These are phyloP conservation scores for Anser cygnoides DNA, from an alignment of 2,113 vertebrate genomes.

Conservation along the genomic window DNA sequence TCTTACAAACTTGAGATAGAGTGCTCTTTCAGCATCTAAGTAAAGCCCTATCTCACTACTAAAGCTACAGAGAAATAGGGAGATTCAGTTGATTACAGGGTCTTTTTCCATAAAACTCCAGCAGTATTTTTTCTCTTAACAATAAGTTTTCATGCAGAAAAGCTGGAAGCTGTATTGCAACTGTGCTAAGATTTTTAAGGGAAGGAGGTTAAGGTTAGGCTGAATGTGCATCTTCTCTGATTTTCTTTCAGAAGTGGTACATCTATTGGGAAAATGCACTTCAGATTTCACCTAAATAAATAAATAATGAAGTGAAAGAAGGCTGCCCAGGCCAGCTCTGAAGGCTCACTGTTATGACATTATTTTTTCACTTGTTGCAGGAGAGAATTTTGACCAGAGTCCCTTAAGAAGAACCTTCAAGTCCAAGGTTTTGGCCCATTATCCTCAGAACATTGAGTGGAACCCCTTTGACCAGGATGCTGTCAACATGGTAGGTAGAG, in stretches of 20 bases:
- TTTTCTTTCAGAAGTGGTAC: neutral
- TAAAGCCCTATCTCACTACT: neutral
- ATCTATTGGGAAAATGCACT: neutral
- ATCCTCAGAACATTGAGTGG: conserved; percentile 93
- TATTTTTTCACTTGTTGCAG: conserved; percentile 74
- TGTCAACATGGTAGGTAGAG: conserved; percentile 92
- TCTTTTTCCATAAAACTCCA: neutral
- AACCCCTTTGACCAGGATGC: conserved; percentile 96
- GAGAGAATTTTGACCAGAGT: conserved; percentile 96
- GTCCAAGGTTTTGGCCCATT: conserved; percentile 95
- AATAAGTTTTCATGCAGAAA: neutral
- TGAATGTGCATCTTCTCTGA: neutral
- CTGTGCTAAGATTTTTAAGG: neutral
- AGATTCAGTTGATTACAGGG: neutral
- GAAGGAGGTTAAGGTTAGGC: neutral
- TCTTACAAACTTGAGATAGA: neutral
- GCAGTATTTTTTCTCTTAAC: neutral
- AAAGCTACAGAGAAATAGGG: neutral
- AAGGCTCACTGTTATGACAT: neutral
- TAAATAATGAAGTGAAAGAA: neutral
- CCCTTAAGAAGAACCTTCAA: conserved; percentile 95
- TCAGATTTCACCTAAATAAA: neutral
- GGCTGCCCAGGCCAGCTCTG: neutral
- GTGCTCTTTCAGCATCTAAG: neutral
- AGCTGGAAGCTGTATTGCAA: neutral